Evolutionary conservation across 2,797 vertebrate genomes (phyloP).

Genomic region (Acanthurus tractus): DNA sequence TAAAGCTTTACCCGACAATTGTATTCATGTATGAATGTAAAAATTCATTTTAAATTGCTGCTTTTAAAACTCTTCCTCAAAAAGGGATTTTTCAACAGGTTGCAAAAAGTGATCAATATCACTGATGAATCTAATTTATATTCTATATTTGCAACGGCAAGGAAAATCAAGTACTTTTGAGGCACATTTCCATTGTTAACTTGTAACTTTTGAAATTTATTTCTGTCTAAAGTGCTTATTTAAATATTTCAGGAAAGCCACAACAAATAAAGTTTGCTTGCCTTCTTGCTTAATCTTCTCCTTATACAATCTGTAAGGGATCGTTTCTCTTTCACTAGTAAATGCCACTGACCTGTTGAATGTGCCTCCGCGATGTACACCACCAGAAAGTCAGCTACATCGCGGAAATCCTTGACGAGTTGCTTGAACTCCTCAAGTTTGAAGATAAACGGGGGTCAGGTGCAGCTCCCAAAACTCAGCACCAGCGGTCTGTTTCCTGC

Average conservation of each 20-base stretch:
- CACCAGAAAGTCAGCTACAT: constrained; percentile 91
- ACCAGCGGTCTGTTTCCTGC: constrained; percentile 90
- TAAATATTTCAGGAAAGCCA: too few relatives aligned
- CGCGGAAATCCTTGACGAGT: constrained; percentile 89
- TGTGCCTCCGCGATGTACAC: constrained; percentile 95
- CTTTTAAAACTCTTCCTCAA: not conserved
- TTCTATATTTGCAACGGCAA: too few relatives aligned
- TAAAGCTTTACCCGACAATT: too few relatives aligned
- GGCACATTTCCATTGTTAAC: too few relatives aligned
- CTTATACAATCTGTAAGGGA: too few relatives aligned
- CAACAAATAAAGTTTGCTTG: too few relatives aligned
- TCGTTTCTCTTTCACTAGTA: not conserved
- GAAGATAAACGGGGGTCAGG: constrained; percentile 95
- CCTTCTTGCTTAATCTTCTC: too few relatives aligned
- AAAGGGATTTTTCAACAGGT: not conserved
- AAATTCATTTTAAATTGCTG: not conserved
- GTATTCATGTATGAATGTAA: too few relatives aligned
- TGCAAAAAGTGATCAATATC: not conserved
- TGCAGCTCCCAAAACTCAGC: constrained; percentile 94
- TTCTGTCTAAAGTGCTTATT: too few relatives aligned
- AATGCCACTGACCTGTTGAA: constrained; percentile 86
- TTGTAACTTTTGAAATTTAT: too few relatives aligned
- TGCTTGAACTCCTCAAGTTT: constrained; percentile 93
- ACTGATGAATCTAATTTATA: not conserved
- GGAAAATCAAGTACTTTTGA: too few relatives aligned